Base-by-base conservation (phyloP, 2,113 vertebrate genomes). In the Oriolus oriolus region DNA sequence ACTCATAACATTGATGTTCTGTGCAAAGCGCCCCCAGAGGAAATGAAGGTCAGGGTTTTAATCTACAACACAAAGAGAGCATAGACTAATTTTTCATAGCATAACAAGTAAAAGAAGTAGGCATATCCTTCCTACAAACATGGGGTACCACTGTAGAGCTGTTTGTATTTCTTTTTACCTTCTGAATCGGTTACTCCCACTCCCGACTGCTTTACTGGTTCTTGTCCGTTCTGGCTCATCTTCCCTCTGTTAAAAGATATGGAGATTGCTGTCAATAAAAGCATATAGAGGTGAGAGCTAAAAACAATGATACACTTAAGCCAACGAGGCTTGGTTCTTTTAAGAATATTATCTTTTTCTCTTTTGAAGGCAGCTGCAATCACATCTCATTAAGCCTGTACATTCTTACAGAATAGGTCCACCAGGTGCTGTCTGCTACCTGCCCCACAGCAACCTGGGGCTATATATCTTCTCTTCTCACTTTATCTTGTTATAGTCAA, bases 201-300 rank as follows among this genome's bases (percentile, higher is more conserved):
- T 84, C 98, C 98, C 2, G 98, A 86, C 69, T 97, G 98, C 65
- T 98, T 99, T 70, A 98, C 37, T 37, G 97, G 91, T 14, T 99
- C 98, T 93, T 98, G 98, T 90, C 98, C 99, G 56, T 99, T 99
- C 61, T 99, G 99, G 84, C 98, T 98, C 91, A 98, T 98, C 96
- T 99, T 99, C 93, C 99, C 99, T 95, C 98, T 99, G 92, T 98
- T 93, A 90, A 96, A 95, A 96, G 41, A 89, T 15, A 95, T 22
- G 31, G 69, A 60, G 27, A 10, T n/a, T 56, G 39, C 53, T 52
- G 50, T 89, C 75, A 94, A 42, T 53, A 68, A 65, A 50, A 33
- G 10, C 13, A 9, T 37, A 28, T 28, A 45, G 35, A 71, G 14
- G 65, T 33, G 17, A 64, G 13, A 80, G 17, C 4, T 74, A 54